Evolutionary conservation across 1,140 invertebrate genomes (phyloP).

Genomic region (Drosophila busckii): DNA sequence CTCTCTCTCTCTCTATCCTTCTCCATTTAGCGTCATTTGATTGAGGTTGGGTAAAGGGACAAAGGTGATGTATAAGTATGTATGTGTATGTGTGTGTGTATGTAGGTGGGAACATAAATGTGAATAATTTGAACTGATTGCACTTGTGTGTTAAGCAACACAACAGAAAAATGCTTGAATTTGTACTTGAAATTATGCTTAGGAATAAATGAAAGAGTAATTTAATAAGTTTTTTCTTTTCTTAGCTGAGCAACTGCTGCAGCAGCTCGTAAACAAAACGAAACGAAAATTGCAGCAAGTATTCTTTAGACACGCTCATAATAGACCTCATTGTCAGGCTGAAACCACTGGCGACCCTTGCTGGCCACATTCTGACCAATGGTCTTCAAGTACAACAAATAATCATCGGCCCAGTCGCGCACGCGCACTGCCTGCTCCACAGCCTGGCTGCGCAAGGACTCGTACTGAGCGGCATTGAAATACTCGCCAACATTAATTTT

Average conservation of each 20-base stretch:
- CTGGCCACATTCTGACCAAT: slow-evolving; percentile 67
- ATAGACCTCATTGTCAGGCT: slow-evolving; percentile 49
- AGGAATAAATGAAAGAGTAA: not conserved
- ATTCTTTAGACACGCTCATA: slow-evolving; percentile 66
- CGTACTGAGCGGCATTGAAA: slow-evolving; percentile 57
- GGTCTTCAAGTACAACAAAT: slow-evolving; percentile 64
- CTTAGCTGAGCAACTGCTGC: slow-evolving; percentile 48
- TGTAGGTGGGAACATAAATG: slow-evolving; percentile 2
- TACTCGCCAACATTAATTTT: slow-evolving; percentile 58
- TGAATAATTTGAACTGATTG: slow-evolving; percentile 7
- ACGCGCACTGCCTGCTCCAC: slow-evolving; percentile 58
- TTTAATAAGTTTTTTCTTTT: not conserved
- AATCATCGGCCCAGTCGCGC: slow-evolving; percentile 72
- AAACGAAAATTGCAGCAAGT: slow-evolving; percentile 33
- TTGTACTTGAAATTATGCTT: slow-evolving; percentile 17
- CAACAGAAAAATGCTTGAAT: slow-evolving; percentile 20
- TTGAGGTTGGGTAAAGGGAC: slow-evolving; percentile 22
- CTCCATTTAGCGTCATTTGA: slow-evolving; percentile 61
- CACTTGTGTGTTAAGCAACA: not conserved
- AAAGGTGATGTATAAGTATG: slow-evolving; percentile 12
- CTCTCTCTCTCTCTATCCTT: slow-evolving; percentile 67
- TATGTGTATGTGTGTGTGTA: slow-evolving; percentile 7
- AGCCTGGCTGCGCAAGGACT: slow-evolving; percentile 50
- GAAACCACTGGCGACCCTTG: slow-evolving; percentile 62
- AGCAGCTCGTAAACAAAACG: slow-evolving; percentile 57